phyloP scores from a whole-genome alignment of 2,888 invertebrate species.

The Gryllus longicercus region DNA sequence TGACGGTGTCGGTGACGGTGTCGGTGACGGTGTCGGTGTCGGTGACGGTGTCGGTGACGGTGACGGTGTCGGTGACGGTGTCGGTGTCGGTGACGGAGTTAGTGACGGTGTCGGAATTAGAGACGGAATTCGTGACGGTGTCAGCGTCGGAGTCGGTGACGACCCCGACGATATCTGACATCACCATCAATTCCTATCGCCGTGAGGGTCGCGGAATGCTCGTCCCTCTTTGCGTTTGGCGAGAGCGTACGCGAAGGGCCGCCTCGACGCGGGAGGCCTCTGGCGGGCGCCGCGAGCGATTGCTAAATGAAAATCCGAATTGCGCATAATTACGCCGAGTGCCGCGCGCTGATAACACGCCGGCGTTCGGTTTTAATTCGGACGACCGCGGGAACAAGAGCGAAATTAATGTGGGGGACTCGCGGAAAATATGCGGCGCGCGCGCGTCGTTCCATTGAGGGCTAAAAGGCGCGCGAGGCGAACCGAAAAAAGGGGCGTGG shows the following conservation, averaged over 20 bases:
- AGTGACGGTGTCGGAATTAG: no score
- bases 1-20: no score
- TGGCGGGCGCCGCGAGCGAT: not conserved
- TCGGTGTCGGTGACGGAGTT: no score
- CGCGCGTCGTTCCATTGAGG: not conserved
- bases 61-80: no score
- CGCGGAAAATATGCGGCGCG: constrained; percentile 3
- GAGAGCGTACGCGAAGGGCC: not conserved
- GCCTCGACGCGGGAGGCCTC: not conserved
- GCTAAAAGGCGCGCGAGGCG: not conserved
- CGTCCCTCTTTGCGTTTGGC: no score
- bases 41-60: no score
- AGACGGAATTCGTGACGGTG: not conserved
- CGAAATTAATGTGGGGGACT: not conserved
- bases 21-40: no score
- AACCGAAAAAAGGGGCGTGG: not conserved
- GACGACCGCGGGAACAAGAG: not conserved
- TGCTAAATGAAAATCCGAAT: constrained; percentile 17
- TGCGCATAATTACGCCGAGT: not conserved
- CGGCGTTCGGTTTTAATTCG: not conserved
- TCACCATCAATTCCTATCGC: no score
- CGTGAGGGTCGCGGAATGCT: no score
- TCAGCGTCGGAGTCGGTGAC: not conserved
- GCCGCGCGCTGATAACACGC: not conserved
- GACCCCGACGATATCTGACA: not conserved